Base-by-base conservation (phyloP, 2,797 vertebrate genomes). In the Mallotus villosus region DNA sequence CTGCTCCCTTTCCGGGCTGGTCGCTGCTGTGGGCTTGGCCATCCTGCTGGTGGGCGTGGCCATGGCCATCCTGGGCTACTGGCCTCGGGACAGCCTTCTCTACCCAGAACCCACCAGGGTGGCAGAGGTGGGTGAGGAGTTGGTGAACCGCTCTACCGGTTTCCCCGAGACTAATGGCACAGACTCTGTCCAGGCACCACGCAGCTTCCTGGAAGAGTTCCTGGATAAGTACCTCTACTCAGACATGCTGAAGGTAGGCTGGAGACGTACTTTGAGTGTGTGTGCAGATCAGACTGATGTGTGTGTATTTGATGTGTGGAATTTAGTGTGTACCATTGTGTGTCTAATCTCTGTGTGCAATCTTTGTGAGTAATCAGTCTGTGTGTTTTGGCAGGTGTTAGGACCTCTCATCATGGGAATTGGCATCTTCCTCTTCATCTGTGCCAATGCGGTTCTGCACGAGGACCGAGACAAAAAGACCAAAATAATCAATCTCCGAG, bases 21-120 rank as follows among this genome's bases (percentile, higher is more conserved):
- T 98, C 0, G 96, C 96, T 0, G 93, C 92, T 2, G 88, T 95
- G 5, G 97, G 97, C 55, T 91, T 99, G 70, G 81, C 97, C 55
- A 94, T 98, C 67, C 87, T 98, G 75, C 77, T 99, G 72, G 92
- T 95, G 75, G 97, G 97, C 16, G 92, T 95, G 0, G 89, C 95
- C 68, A 92, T 98, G 93, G 96, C 97, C 0, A 92, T 96, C 68
- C 85, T 99, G 84, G 97, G 97, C 70, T 99, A 99, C 84, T 98
- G 96, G 96, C 97, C 97, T 0, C 94, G 93, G 70, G 88, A 93
- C 27, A 91, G 83, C 73, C 85, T 90, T 2, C 80, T 92, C 51
- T 90, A 87, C 68, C 84, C 83, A 61, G 88, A 85, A 72, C 78
- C 81, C 70, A 67, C 75, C 16, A 78, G 34, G 41, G 49, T 8